phyloP scores from a whole-genome alignment of 2,797 vertebrate genomes.

The Chloroceryle inda region DNA sequence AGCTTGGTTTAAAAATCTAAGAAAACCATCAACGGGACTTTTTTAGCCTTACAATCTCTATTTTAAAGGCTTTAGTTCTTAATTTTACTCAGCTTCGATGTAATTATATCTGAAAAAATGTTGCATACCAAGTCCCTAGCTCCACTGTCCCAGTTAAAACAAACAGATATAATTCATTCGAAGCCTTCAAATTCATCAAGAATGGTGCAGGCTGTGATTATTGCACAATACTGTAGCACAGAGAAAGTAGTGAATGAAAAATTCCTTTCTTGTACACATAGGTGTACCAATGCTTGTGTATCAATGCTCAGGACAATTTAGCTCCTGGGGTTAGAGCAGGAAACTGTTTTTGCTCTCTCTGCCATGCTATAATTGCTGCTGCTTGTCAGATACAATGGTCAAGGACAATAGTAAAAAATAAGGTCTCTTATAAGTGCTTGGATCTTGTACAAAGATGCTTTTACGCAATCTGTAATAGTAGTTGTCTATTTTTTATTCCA shows the following conservation, averaged over 20 bases:
- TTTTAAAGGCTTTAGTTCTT: not conserved
- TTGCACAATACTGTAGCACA: not conserved
- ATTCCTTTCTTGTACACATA: not conserved
- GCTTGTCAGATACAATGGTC: not conserved
- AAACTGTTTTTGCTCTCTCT: not conserved
- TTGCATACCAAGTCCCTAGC: not conserved
- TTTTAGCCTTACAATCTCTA: not conserved
- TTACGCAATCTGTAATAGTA: not conserved
- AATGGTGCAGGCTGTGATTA: not conserved
- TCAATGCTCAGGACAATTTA: not conserved
- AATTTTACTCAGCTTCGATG: constrained; percentile 4
- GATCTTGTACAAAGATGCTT: not conserved
- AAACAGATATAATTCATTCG: not conserved
- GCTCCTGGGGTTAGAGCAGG: not conserved
- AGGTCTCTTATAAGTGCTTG: not conserved
- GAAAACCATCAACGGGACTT: not conserved
- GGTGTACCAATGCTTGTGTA: not conserved
- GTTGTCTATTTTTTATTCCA: not conserved
- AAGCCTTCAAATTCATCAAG: not conserved
- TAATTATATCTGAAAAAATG: not conserved
- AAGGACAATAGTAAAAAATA: not conserved
- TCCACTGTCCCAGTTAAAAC: not conserved
- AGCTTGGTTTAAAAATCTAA: not conserved
- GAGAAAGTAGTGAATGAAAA: not conserved
- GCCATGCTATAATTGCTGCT: not conserved